Evolutionary conservation across 2,797 vertebrate genomes (phyloP), one percentile per base, ranked within the genome.

Genomic region (Centropyge bicolor): DNA sequence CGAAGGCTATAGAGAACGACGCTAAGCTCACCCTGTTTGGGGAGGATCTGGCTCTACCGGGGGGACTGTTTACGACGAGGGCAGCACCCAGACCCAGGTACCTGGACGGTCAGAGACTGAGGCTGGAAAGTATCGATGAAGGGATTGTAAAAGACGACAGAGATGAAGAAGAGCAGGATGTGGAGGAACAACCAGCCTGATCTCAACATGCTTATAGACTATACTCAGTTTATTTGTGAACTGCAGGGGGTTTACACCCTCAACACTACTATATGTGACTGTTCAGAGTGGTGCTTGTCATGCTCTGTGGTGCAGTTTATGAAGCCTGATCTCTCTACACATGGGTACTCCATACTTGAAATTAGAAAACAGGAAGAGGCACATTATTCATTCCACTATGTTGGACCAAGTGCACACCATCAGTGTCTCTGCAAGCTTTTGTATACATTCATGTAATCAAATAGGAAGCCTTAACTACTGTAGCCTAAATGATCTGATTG

Each of bases 51-150:
- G 71, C 75, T 27, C 78, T 96, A 70, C 89, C 95, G 0, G 95
- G 90, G 52, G 93, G 94, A 41, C 80, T 96, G 67, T 91, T 95
- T 8, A 81, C 90, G 0, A 74, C 62, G 0, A 91, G 96, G 75
- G 81, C 94, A 1, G 65, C 91, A 0, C 92, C 93, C 0, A 95
- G 96, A 43, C 94, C 93, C 76, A 95, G 97, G 22, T 95, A 96
- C 78, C 95, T 95, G 7, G 93, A 95, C 4, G 95, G 94, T 41
- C 97, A 98, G 90, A 96, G 97, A 91, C 94, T 97, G 70, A 95
- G 96, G 86, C 84, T 99, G 92, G 97, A 99, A 91, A 99, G 98
- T 85, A 99, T 99, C 0, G 97, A 99, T 49, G 98, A 99, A 94
- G 98, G 97, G 68, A 97, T 96, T 5, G 85, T 97, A 65, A 97